These are phyloP conservation scores for Acanthaster planci DNA, from an alignment of 35 echinoderm and acorn worm genomes.

Conservation along the genomic window DNA sequence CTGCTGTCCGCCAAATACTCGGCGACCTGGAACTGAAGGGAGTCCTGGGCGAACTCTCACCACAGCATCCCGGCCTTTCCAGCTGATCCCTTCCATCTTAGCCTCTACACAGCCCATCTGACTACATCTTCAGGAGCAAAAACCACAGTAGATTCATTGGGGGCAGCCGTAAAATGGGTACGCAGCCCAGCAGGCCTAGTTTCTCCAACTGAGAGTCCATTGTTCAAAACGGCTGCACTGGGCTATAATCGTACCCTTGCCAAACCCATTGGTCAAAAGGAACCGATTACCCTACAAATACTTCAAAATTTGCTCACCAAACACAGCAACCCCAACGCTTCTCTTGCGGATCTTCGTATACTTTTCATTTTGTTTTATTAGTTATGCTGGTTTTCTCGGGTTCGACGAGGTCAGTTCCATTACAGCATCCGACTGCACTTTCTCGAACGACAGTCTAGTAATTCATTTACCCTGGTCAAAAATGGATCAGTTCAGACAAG, in stretches of 20 bases:
- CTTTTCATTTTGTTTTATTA: background rate
- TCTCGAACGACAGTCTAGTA: background rate
- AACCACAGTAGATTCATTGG: background rate
- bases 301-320: background rate
- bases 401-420: background rate
- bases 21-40: too few relatives aligned
- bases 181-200: background rate
- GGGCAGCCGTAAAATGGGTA: background rate
- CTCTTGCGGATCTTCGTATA: background rate
- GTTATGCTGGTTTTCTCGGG: conserved; percentile 1
- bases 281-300: background rate
- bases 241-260: background rate
- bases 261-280: background rate
- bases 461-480: background rate
- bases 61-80: background rate
- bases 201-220: background rate
- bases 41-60: background rate
- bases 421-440: background rate
- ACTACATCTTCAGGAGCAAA: background rate
- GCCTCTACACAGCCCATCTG: background rate
- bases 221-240: background rate
- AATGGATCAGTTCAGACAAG: conserved; percentile 25
- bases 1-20: too few relatives aligned
- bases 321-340: background rate
- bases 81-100: background rate